Percentiles rank a stretch among this genome's conserved stretches.
phyloP scores from a whole-genome alignment of 2,888 invertebrate genomes.

The Brenthis ino region DNA sequence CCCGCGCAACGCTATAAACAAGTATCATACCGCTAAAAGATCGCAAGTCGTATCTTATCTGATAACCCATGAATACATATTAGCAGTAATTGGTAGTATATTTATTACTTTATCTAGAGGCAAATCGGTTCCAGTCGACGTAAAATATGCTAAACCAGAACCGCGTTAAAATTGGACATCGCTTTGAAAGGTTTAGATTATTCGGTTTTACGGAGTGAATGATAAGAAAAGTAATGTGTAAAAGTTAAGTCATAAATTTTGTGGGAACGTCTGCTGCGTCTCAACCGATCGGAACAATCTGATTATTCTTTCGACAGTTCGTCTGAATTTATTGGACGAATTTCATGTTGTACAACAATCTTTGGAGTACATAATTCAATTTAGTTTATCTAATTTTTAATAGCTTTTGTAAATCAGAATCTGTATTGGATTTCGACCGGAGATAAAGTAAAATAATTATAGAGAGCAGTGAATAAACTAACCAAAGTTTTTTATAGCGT shows the following conservation, averaged over 20 bases:
- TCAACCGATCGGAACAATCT: slow-evolving; percentile 61
- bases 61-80: slow-evolving; percentile 63
- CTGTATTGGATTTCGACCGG: slow-evolving; percentile 58
- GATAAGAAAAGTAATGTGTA: slow-evolving; percentile 77
- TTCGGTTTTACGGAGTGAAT: slow-evolving; percentile 58
- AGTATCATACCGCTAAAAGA: slow-evolving; percentile 60
- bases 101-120: slow-evolving; percentile 49
- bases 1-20: slow-evolving; percentile 55
- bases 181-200: slow-evolving; percentile 44
- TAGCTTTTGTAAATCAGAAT: slow-evolving; percentile 26
- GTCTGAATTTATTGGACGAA: slow-evolving; percentile 34
- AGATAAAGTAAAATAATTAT: slow-evolving; percentile 56
- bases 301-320: slow-evolving; percentile 72
- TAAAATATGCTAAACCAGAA: slow-evolving; percentile 15
- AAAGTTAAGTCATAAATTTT: slow-evolving; percentile 77
- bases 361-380: slow-evolving; percentile 27
- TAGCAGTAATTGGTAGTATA: slow-evolving; percentile 55
- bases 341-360: slow-evolving; percentile 33
- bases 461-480: slow-evolving; percentile 41
- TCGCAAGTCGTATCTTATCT: slow-evolving; percentile 56
- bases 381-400: slow-evolving; percentile 31
- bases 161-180: slow-evolving; percentile 29
- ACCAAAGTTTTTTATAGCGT: slow-evolving; percentile 32
- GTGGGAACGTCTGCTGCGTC: slow-evolving; percentile 69
- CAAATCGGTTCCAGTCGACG: slow-evolving; percentile 26